phyloP scores from a whole-genome alignment of 2,888 invertebrate species.

The Zele albiditarsus region DNA sequence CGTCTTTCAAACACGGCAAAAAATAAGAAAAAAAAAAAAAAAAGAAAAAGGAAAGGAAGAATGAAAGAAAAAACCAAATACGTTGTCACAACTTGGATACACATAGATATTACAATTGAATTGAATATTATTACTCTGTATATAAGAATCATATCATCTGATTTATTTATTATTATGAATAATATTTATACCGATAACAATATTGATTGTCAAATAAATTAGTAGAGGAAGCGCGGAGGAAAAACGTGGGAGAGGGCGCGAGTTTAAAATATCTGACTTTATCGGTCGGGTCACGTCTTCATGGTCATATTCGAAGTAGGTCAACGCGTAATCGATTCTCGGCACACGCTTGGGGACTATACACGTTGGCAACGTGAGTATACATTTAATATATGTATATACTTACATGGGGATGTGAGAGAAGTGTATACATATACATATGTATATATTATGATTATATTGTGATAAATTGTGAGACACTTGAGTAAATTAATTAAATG shows the following conservation, averaged over 20 bases:
- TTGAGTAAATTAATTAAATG: constrained; percentile 24
- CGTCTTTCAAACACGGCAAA: background rate
- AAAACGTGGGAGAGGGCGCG: background rate
- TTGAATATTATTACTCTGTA: background rate
- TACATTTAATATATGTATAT: background rate
- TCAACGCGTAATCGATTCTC: constrained; percentile 45
- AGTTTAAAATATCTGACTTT: constrained; percentile 36
- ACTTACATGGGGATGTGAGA: background rate
- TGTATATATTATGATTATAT: background rate
- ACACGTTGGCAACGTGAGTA: constrained; percentile 29
- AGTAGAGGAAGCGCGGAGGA: background rate
- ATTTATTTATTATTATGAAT: constrained; percentile 14
- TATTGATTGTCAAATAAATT: constrained; percentile 10
- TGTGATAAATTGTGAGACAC: constrained; percentile 3
- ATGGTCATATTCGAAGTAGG: constrained; percentile 43
- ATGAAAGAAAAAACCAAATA: background rate
- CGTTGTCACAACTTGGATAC: background rate
- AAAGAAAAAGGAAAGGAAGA: background rate
- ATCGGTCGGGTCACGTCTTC: constrained; percentile 44
- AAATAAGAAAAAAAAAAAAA: background rate
- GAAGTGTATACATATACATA: background rate
- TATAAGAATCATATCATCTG: background rate
- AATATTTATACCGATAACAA: background rate
- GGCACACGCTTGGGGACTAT: constrained; percentile 21
- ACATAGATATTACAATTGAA: background rate